Evolutionary conservation across 2,888 invertebrate species (phyloP), one percentile per base, ranked within the genome.

Genomic region (Monopis laevigella): DNA sequence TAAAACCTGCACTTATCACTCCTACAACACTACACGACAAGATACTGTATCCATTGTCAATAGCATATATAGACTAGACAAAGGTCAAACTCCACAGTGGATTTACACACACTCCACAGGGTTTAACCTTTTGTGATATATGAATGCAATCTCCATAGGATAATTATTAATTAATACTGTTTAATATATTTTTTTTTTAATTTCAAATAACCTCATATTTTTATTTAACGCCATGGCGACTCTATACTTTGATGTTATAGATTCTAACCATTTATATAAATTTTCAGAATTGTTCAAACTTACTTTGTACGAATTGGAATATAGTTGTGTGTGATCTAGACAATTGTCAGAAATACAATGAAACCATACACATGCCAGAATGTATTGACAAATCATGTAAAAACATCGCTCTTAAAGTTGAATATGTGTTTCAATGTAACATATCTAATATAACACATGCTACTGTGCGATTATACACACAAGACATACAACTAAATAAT

Each of bases 271-370:
- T 5, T 41, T 3, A 40, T 42, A 41, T 45, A 17, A 46, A n/a
- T 26, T 72, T 69, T 41, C 64, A 78, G 80, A 66, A 75, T 50
- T 77, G 75, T 50, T 59, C 71, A 12, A 59, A 52, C 27, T 49
- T 74, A 17, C 56, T 70, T 46, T 77, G 77, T 47, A 58, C 64
- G 3, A 67, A 70, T 49, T 77, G 70, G 74, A 68, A 65, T 27
- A 50, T 66, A 5, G 43, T 62, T 12, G 51, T 59, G 18, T 78
- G 78, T 44, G 48, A 66, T 21, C 54, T 59, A 27, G 26, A 46
- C 2, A 36, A 48, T 21, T 78, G 78, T 52, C 45, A 41, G 2
- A 45, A 49, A 39, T 77, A 68, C 45, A 64, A 68, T 41, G 59
- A 64, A 43, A 62, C 51, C 29, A 17, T 53, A 11, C 65, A 80